phyloP scores from a whole-genome alignment of 2,113 vertebrate species.

The Megalops atlanticus region DNA sequence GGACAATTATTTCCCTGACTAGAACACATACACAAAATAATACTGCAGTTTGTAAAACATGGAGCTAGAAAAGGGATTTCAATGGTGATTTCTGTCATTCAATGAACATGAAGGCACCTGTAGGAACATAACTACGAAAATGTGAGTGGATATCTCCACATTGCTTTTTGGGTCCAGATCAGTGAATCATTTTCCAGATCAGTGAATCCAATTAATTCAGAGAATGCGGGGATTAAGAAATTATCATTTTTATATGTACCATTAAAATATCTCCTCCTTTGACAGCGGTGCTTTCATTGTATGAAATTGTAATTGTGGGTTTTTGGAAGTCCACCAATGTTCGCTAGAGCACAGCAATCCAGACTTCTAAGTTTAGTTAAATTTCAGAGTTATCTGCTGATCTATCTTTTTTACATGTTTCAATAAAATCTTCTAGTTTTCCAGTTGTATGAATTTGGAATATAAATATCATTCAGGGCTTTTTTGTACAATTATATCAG shows the following conservation, averaged over 20 bases:
- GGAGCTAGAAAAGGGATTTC: not conserved
- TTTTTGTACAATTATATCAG: no score
- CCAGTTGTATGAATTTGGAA: no score
- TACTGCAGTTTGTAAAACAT: no score
- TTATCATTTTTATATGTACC: no score
- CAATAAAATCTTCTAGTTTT: no score
- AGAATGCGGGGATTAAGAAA: not conserved
- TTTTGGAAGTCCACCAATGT: not conserved
- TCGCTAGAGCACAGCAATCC: not conserved
- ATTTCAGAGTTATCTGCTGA: no score
- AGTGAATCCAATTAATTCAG: not conserved
- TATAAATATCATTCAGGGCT: no score
- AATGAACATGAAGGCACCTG: not conserved
- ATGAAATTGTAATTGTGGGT: not conserved
- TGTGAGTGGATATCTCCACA: not conserved
- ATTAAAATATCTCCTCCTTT: no score
- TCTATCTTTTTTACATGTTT: not conserved
- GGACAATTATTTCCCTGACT: not conserved
- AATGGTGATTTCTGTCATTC: not conserved
- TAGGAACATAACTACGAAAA: not conserved
- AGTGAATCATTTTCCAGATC: not conserved
- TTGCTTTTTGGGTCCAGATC: not conserved
- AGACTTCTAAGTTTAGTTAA: not conserved
- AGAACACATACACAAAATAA: not conserved
- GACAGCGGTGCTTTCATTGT: no score